Conservation (phyloP, 2,797 vertebrate species). For the Myotis daubentonii region DNA sequence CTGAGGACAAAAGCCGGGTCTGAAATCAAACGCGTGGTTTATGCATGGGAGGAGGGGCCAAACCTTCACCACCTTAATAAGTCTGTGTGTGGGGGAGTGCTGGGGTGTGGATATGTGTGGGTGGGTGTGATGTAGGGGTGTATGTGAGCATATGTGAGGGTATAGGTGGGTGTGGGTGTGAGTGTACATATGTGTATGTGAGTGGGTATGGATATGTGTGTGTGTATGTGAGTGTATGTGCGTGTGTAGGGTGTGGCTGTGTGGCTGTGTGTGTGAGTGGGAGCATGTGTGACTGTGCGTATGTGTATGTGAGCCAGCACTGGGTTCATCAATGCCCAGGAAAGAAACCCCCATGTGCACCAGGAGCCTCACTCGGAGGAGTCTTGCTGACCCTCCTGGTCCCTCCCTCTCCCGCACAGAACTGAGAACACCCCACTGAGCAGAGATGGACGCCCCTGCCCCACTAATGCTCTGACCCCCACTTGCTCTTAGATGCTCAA, state of each 20-base stretch:
- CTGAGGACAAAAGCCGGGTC: slow-evolving; percentile 59
- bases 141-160: background rate
- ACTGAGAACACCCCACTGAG: background rate
- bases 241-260: background rate
- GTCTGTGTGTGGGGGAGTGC: background rate
- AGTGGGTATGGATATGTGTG: fast-evolving
- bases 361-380: fast-evolving
- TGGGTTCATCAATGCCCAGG: background rate
- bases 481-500: background rate
- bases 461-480: slow-evolving; percentile 28
- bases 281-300: background rate
- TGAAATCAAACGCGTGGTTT: slow-evolving; percentile 44
- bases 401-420: background rate
- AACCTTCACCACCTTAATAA: background rate
- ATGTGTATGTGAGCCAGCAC: background rate
- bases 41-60: background rate
- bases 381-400: background rate
- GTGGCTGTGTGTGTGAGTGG: no score
- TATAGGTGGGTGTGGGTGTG: background rate
- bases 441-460: slow-evolving; percentile 39
- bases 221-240: no score
- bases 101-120: background rate
- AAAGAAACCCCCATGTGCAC: background rate
- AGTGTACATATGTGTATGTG: background rate
- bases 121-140: no score